Percentiles rank a stretch among this genome's conserved stretches.
phyloP scores from a whole-genome alignment of 2,113 vertebrate species.

The Dolichotis patagonum region DNA sequence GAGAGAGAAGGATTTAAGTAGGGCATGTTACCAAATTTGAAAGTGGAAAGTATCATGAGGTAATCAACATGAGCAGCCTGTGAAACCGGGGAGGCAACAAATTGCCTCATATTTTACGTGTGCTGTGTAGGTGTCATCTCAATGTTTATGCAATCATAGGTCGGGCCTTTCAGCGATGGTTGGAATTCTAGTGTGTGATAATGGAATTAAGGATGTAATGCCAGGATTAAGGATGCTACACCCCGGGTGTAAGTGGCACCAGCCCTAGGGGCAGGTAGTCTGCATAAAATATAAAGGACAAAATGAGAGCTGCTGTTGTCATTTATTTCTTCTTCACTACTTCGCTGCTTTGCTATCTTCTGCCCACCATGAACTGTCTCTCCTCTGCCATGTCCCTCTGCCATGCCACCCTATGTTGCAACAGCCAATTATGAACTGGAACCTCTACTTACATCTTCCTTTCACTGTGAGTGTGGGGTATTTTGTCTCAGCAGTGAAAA shows the following conservation, averaged over 20 bases:
- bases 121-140: background rate
- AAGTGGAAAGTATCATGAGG: background rate
- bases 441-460: background rate
- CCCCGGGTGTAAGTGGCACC: background rate
- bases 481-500: background rate
- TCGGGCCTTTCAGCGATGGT: background rate
- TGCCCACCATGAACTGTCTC: background rate
- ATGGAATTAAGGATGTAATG: background rate
- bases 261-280: too few species aligned
- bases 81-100: background rate
- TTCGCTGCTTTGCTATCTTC: background rate
- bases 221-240: background rate
- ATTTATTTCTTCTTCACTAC: background rate
- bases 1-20: background rate
- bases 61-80: background rate
- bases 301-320: background rate
- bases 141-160: background rate
- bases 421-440: background rate
- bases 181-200: background rate
- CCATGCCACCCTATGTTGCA: background rate
- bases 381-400: background rate
- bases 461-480: background rate
- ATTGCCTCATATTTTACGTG: background rate
- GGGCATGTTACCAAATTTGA: background rate
- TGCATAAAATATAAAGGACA: background rate